Percentiles rank a stretch among this genome's conserved stretches.
Conservation (phyloP, 2,888 invertebrate genomes). For the Torymus aiolomorphi region DNA sequence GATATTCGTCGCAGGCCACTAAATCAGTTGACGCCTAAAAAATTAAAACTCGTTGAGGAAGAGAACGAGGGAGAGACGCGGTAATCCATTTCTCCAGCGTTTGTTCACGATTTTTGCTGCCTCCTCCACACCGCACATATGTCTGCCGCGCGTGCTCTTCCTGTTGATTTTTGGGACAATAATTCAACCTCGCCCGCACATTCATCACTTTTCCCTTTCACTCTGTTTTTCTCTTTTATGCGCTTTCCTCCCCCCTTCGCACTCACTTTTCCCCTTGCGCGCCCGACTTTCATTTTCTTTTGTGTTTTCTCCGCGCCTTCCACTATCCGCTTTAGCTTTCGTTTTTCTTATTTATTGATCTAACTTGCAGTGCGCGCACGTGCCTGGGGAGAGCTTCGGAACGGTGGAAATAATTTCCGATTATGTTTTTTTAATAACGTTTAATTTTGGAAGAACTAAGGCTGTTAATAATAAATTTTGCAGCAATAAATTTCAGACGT, state of each 20-base stretch:
- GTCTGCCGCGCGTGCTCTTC: background rate
- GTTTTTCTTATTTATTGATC: constrained; percentile 21
- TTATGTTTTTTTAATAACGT: too few relatives aligned
- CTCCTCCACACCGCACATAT: background rate
- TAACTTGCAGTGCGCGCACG: background rate
- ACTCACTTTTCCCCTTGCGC: background rate
- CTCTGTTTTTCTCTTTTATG: background rate
- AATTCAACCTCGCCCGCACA: constrained; percentile 24
- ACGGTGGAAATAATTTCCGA: too few relatives aligned
- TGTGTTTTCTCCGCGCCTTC: background rate
- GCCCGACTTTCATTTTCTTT: background rate
- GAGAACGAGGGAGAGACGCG: background rate
- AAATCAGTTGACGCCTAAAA: constrained; percentile 24
- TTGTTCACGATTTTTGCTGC: constrained; percentile 22
- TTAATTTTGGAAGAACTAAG: too few relatives aligned
- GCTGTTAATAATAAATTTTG: too few relatives aligned
- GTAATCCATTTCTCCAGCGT: constrained; percentile 18
- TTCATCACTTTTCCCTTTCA: constrained; percentile 31
- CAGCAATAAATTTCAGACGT: too few relatives aligned
- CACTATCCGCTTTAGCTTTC: background rate
- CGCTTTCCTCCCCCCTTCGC: background rate
- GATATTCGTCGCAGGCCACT: background rate
- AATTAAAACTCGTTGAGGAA: constrained; percentile 11
- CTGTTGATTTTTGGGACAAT: constrained; percentile 25
- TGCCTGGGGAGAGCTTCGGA: background rate